Percentiles rank a stretch among this genome's conserved stretches.
These are phyloP conservation scores for Biston stratarius DNA, from an alignment of 2,888 invertebrate species.

Conservation along the genomic window DNA sequence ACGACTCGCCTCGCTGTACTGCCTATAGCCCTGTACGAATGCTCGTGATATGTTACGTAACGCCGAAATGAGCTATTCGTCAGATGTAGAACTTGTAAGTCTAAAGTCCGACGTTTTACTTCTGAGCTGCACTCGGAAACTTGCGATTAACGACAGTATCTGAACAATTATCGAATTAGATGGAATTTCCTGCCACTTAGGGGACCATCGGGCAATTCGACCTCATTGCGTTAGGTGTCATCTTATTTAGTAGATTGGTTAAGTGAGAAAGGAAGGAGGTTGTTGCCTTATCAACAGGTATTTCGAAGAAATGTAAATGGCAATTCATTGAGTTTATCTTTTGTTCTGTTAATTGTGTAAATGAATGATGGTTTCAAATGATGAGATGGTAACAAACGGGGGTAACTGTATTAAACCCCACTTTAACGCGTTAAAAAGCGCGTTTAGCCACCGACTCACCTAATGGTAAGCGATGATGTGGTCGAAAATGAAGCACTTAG, in stretches of 20 bases:
- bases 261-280: conserved; percentile 29
- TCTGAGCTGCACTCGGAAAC: conserved; percentile 24
- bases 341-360: not conserved
- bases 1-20: too few species aligned
- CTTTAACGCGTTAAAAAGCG: too few species aligned
- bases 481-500: too few species aligned
- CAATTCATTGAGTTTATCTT: not conserved
- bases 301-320: conserved; percentile 6
- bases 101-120: conserved; percentile 8
- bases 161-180: conserved; percentile 80
- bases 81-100: conserved; percentile 2
- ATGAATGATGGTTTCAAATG: not conserved
- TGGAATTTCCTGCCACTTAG: conserved; percentile 67
- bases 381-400: too few species aligned
- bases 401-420: too few species aligned
- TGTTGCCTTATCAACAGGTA: conserved; percentile 25
- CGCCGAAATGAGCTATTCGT: too few species aligned
- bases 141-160: conserved; percentile 61
- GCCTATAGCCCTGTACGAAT: too few species aligned
- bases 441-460: too few species aligned
- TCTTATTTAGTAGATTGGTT: conserved; percentile 42
- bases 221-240: conserved; percentile 45
- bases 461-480: too few species aligned
- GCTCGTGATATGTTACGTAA: too few species aligned
- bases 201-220: conserved; percentile 45